Evolutionary conservation across 2,888 invertebrate genomes (phyloP), one percentile per base, ranked within the genome.

Genomic region (Meandrusa payeni): DNA sequence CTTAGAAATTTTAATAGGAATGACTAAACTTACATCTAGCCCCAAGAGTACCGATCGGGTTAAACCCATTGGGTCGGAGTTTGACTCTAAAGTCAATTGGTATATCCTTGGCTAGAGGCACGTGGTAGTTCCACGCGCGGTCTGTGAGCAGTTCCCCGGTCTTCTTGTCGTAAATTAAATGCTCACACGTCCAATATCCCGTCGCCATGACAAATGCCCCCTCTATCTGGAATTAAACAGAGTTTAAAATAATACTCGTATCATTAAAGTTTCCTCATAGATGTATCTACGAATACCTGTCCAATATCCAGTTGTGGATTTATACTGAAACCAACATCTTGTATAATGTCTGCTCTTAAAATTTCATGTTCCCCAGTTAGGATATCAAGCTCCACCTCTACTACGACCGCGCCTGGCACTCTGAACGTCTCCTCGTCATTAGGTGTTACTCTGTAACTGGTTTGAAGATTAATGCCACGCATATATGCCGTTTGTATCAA

Each of bases 121-220:
- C 90, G 57, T 92, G 91, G 62, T 95, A 95, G 50, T 90, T 90
- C 95, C 95, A 96, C 2, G 95, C 93, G 27, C 94, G 89, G 55
- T 93, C 89, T 0, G 94, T 94, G 2, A 93, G 74, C 1, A 94
- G 65, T 57, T 90, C 88, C 0, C 95, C 95, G 0, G 91, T 91
- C 5, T 86, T 65, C 0, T 85, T 76, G 49, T 93, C 90, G 47
- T 90, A 92, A 0, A 91, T 79, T 24, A 94, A 63, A 46, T 93
- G 89, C 63, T 96, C 95, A 1, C 85, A 88, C 0, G 93, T 92
- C 90, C 92, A 94, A 59, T 93, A 93, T 1, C 96, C 96, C 1
- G 83, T 61, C 27, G 88, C 94, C 93, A 94, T 93, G 1, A 93
- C 75, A 50, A 94, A 94, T 0, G 93, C 93, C 1, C 95, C 95